Conservation (phyloP, 1,140 invertebrate genomes). For the Lordiphosa stackelbergi region DNA sequence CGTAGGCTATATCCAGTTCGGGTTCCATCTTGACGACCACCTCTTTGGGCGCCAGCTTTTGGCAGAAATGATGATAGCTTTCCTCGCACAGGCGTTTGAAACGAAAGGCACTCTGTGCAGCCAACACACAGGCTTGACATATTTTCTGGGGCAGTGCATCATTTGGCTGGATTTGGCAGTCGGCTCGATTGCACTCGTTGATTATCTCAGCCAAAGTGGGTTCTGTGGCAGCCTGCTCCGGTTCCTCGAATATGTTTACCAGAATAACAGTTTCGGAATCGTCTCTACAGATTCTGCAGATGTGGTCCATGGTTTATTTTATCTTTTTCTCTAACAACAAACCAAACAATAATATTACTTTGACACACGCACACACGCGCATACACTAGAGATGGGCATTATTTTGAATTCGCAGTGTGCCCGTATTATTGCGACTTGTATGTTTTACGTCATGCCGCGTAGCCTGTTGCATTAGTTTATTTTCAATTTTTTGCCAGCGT, state of each 20-base stretch:
- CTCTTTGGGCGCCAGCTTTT: background rate
- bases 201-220: conserved; percentile 20
- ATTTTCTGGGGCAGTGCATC: conserved; percentile 24
- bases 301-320: conserved; percentile 2
- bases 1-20: background rate
- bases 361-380: too few species aligned
- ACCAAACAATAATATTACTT: too few species aligned
- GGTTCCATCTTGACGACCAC: conserved; percentile 7
- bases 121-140: conserved; percentile 22
- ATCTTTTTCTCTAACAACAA: too few species aligned
- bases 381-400: too few species aligned
- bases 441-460: too few species aligned
- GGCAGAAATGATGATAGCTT: conserved; percentile 15
- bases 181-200: conserved; percentile 3
- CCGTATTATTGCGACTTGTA: too few species aligned
- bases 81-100: conserved; percentile 23
- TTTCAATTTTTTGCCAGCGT: too few species aligned
- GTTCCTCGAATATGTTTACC: conserved; percentile 17
- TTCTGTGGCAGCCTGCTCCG: background rate
- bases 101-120: conserved; percentile 17
- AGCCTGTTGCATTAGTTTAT: too few species aligned
- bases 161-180: conserved; percentile 6
- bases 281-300: conserved; percentile 19
- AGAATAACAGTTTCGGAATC: background rate
- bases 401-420: too few species aligned